Evolutionary conservation across 2,113 vertebrate species (phyloP).

Genomic region (Oncorhynchus nerka): DNA sequence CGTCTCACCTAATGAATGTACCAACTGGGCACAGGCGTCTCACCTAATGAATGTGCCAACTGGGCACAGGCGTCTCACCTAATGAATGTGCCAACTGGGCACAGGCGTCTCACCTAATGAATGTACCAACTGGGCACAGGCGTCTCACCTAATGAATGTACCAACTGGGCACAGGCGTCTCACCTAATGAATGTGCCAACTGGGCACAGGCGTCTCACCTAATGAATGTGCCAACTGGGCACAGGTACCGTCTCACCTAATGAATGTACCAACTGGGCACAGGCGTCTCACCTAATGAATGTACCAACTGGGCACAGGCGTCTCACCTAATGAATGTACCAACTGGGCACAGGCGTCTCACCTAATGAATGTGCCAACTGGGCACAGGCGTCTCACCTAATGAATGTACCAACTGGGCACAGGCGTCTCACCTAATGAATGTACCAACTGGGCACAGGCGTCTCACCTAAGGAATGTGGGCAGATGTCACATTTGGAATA

Average conservation of each 20-base stretch:
- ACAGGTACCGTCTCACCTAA: background rate
- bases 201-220: no score
- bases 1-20: background rate
- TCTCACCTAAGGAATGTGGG: background rate
- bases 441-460: background rate
- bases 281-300: background rate
- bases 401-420: background rate
- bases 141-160: background rate
- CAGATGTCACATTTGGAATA: background rate
- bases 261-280: background rate
- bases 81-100: no score
- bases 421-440: no score
- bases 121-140: background rate
- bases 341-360: background rate
- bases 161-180: no score
- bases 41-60: no score
- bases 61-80: no score
- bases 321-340: background rate
- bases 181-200: background rate
- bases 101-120: background rate
- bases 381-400: background rate
- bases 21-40: no score
- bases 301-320: background rate
- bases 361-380: background rate
- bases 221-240: no score